Evolutionary conservation across 1,140 invertebrate species (phyloP).

Genomic region (Orius insidiosus): DNA sequence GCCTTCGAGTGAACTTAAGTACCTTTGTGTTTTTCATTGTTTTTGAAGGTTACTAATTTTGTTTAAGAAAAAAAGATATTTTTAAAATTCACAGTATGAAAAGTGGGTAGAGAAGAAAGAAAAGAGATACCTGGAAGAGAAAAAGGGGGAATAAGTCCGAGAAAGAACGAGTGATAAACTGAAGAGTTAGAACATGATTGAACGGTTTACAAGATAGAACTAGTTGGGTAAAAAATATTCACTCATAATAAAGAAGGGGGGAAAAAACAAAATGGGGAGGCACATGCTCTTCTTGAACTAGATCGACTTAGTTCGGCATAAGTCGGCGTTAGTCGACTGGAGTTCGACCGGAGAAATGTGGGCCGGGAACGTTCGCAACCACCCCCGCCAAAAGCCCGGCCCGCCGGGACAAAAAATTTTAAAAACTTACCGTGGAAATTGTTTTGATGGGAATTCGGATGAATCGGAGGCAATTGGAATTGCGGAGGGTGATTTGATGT

Average conservation of each 20-base stretch:
- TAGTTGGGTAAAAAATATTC: too few species aligned
- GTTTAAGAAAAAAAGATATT: too few species aligned
- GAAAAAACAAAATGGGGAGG: constrained; percentile 4
- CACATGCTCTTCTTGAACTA: constrained; percentile 5
- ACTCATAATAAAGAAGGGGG: constrained; percentile 1
- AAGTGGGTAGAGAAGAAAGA: neutral
- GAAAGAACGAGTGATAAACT: neutral
- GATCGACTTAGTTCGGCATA: constrained; percentile 2
- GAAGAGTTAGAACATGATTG: constrained; percentile 3
- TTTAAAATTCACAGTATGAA: neutral
- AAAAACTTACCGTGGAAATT: constrained; percentile 26
- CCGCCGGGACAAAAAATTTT: too few species aligned
- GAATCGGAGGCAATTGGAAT: constrained; percentile 15
- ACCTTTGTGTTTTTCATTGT: neutral
- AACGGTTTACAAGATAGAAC: neutral
- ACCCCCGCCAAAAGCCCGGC: neutral
- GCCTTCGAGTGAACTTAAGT: too few species aligned
- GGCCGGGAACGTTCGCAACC: constrained; percentile 1
- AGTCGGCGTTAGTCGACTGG: neutral
- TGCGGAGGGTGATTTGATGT: constrained; percentile 9
- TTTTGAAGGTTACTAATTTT: neutral
- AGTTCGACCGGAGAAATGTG: constrained; percentile 2
- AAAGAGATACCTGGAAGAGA: constrained; percentile 3
- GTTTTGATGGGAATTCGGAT: constrained; percentile 19
- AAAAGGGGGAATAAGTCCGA: neutral